Base-by-base conservation (phyloP, 2,113 vertebrate genomes). In the Gorilla gorilla region DNA sequence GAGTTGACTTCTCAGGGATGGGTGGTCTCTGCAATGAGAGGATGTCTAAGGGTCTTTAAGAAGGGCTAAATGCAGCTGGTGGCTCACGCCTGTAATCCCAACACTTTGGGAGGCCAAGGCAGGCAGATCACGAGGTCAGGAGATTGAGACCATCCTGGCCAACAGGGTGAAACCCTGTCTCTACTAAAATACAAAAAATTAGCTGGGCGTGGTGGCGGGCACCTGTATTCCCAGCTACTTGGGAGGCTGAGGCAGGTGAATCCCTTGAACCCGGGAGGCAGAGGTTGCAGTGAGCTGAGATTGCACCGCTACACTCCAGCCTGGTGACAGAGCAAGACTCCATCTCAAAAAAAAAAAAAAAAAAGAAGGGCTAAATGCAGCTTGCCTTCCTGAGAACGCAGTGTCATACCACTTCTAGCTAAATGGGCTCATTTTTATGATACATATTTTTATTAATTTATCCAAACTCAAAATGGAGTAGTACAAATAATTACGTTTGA, bases 401-500 rank as follows among this genome's bases (percentile, higher is more conserved):
- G 1, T 35, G 17, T 5, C 27, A 64, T 3, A 45, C 23, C 23
- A 82, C 57, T 75, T 91, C 23, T 23, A 89, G 52, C 32, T 70
- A 57, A 27, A 35, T 18, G 57, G n/a, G 17, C 22, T 96, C 50
- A 57, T 17, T 90, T 89, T 90, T 66, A 79, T 45, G n/a, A 66
- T 20, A 52, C 79, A 90, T 84, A 61, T 79, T 95, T 92, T 72
- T 57, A 70, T 48, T 90, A 88, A 83, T 66, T 70, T 52, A 79
- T 14, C 50, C 88, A 91, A 75, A 83, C 30, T 89, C 45, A 97
- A 80, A 96, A 78, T 94, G 75, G 30, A 76, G 10, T 43, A 94
- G 35, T 45, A 18, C 18, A 92, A 95, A 78, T 18, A n/a, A 96
- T 8, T 79, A 90, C 64, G 59, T 70, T 38, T 97, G 20, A 82